phyloP scores from a whole-genome alignment of 1,140 invertebrate species.

The Lethrus apterus region DNA sequence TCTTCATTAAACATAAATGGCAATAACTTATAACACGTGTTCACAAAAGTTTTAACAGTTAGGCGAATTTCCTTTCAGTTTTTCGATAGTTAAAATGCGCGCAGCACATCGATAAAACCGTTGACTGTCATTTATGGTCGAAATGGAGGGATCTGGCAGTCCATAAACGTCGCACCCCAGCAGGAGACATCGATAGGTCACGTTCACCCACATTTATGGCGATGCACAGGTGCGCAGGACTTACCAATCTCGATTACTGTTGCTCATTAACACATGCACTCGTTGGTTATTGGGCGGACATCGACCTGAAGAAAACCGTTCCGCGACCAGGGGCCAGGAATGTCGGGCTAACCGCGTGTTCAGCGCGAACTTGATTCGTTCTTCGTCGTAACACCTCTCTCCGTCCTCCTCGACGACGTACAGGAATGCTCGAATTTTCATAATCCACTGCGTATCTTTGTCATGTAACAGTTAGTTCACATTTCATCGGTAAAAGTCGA shows the following conservation, averaged over 20 bases:
- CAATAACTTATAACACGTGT: background rate
- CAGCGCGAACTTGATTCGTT: too few species aligned
- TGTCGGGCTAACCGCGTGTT: too few species aligned
- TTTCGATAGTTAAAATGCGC: background rate
- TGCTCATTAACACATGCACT: slow-evolving; percentile 11
- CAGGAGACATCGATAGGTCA: slow-evolving; percentile 19
- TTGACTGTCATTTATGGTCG: background rate
- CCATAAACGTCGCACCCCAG: background rate
- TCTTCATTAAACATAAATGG: background rate
- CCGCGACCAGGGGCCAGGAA: slow-evolving; percentile 27
- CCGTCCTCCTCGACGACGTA: too few species aligned
- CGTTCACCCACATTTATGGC: slow-evolving; percentile 20
- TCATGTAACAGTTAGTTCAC: too few species aligned
- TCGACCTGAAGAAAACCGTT: slow-evolving; percentile 35
- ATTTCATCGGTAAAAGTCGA: too few species aligned
- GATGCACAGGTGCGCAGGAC: slow-evolving; percentile 14
- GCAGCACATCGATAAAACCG: background rate
- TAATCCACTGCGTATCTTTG: too few species aligned
- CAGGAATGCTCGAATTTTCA: too few species aligned
- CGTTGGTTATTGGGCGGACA: slow-evolving; percentile 28
- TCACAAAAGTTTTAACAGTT: slow-evolving; percentile 2
- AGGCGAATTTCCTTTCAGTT: slow-evolving; percentile 4
- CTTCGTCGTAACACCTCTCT: too few species aligned
- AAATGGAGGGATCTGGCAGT: background rate
- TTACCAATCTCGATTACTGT: slow-evolving; percentile 22